Evolutionary conservation across 2,888 invertebrate species (phyloP).

Genomic region (Malthinus flaveolus): DNA sequence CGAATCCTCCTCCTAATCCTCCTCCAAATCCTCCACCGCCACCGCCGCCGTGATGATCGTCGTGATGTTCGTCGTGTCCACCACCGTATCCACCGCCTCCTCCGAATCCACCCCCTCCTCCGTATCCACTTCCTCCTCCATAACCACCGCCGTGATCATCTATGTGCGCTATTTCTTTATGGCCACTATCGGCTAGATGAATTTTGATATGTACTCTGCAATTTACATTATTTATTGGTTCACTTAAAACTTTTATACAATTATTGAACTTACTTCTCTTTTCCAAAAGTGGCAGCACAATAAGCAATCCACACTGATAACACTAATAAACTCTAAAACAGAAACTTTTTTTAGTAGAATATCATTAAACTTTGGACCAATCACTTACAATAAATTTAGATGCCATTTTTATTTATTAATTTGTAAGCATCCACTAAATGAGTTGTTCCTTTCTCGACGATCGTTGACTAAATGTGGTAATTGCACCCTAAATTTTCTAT

Average conservation of each 20-base stretch:
- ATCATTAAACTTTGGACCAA: neutral
- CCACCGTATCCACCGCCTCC: constrained; percentile 24
- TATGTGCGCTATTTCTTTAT: constrained; percentile 43
- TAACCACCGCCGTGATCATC: constrained; percentile 39
- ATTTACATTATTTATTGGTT: neutral
- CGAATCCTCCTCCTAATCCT: constrained; percentile 25
- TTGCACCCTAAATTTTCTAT: constrained; percentile 14
- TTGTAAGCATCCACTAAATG: constrained; percentile 4
- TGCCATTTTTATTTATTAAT: constrained; percentile 25
- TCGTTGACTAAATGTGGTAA: constrained; percentile 29
- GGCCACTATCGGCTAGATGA: constrained; percentile 58
- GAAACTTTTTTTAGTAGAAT: constrained; percentile 4
- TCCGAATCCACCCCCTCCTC: constrained; percentile 36
- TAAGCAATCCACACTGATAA: constrained; percentile 32
- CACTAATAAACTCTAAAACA: constrained; percentile 36
- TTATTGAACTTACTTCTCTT: constrained; percentile 47
- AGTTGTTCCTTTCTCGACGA: constrained; percentile 27
- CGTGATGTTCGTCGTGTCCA: constrained; percentile 19
- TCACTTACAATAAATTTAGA: constrained; percentile 36
- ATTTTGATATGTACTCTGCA: constrained; percentile 61
- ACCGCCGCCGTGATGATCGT: constrained; percentile 23
- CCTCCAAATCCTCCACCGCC: constrained; percentile 29
- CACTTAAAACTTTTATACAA: neutral
- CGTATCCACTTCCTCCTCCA: constrained; percentile 48
- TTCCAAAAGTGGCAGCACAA: constrained; percentile 40